Conservation (phyloP, 2,797 vertebrate genomes). For the Microctenopoma lineatum region DNA sequence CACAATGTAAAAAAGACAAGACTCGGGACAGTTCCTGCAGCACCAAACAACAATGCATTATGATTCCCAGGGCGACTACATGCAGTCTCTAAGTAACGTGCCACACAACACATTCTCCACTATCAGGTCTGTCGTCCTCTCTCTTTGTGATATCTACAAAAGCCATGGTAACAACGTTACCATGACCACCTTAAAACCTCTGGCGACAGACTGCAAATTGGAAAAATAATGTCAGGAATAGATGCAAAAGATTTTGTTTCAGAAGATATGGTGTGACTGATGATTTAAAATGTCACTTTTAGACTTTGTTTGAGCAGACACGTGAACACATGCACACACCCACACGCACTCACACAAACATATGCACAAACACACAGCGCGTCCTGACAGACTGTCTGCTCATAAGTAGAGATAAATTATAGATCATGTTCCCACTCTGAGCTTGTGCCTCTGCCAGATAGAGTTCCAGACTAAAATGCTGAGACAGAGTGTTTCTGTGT, state of each 20-base stretch:
- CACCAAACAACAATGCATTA: constrained; percentile 18
- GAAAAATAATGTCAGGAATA: constrained; percentile 29
- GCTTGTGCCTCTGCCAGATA: constrained; percentile 56
- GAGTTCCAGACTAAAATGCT: constrained; percentile 64
- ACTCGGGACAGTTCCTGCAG: constrained; percentile 24
- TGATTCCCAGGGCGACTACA: constrained; percentile 13
- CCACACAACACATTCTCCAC: constrained; percentile 25
- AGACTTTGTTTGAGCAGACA: constrained; percentile 21
- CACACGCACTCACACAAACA: constrained; percentile 24
- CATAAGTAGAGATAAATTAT: constrained; percentile 76
- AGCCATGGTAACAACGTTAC: constrained; percentile 76
- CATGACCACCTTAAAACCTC: constrained; percentile 72
- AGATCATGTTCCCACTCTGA: constrained; percentile 68
- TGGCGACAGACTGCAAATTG: constrained; percentile 45
- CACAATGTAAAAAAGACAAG: constrained; percentile 16
- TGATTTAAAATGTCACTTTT: constrained; percentile 37
- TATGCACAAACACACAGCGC: constrained; percentile 49
- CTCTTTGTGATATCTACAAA: constrained; percentile 57
- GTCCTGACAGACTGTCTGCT: constrained; percentile 56
- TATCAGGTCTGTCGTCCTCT: constrained; percentile 43
- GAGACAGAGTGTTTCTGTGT: constrained; percentile 50
- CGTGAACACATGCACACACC: not conserved
- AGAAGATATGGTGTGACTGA: constrained; percentile 17
- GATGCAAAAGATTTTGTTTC: constrained; percentile 19
- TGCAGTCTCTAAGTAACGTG: constrained; percentile 15